These are phyloP conservation scores for Ecdyonurus torrentis DNA, from an alignment of 2,888 invertebrate genomes.

Conservation along the genomic window DNA sequence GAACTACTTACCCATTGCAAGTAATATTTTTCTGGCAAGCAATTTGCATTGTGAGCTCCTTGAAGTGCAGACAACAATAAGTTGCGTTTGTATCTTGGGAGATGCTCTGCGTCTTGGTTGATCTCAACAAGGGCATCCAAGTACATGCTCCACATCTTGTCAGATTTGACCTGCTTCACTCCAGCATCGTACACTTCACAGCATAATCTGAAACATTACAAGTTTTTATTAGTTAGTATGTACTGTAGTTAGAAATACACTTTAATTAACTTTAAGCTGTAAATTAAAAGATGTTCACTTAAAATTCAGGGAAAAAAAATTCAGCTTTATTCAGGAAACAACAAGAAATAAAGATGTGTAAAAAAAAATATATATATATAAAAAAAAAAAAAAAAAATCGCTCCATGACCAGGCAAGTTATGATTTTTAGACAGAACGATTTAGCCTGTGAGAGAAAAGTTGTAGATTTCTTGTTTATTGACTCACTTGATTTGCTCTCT, in stretches of 20 bases:
- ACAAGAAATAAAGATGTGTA: too few relatives aligned
- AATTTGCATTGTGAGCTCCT: conserved; percentile 30
- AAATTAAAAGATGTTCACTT: too few relatives aligned
- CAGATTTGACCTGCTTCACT: conserved; percentile 29
- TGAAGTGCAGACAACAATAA: conserved; percentile 31
- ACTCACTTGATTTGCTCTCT: background rate
- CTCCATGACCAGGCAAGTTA: too few relatives aligned
- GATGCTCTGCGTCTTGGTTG: conserved; percentile 28
- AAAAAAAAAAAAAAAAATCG: too few relatives aligned
- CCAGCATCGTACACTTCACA: conserved; percentile 32
- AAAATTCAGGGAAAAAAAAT: too few relatives aligned
- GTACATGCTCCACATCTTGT: conserved; percentile 37
- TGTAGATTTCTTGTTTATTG: too few relatives aligned
- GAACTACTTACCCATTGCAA: conserved; percentile 25
- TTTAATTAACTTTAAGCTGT: background rate
- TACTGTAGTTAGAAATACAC: background rate
- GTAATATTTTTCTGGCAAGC: conserved; percentile 33
- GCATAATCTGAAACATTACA: conserved; percentile 23
- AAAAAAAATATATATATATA: too few relatives aligned
- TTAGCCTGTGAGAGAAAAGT: too few relatives aligned
- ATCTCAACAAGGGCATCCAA: conserved; percentile 37
- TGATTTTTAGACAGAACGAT: too few relatives aligned
- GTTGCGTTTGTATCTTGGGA: conserved; percentile 31
- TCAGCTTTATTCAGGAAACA: too few relatives aligned
- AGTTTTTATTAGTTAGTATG: conserved; percentile 14